These are phyloP conservation scores for Drosophila differens DNA, from an alignment of 2,888 invertebrate genomes.

Conservation along the genomic window DNA sequence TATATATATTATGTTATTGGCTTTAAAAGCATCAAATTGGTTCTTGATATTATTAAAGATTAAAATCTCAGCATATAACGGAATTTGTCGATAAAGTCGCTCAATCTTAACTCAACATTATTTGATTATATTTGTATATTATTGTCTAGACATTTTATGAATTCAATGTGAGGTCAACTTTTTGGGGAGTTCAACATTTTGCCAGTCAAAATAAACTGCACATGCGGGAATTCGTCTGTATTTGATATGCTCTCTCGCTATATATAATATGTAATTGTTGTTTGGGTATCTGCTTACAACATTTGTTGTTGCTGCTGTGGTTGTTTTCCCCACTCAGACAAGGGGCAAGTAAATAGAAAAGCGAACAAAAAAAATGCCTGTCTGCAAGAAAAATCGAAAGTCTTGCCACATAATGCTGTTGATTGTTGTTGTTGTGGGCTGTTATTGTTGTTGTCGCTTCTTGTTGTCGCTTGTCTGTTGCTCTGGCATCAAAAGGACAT, in stretches of 20 bases:
- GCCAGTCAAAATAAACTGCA: conserved; percentile 27
- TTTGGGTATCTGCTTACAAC: conserved; percentile 42
- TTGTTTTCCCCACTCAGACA: conserved; percentile 3
- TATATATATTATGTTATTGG: not conserved
- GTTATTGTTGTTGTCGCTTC: conserved; percentile 21
- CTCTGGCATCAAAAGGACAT: conserved; percentile 68
- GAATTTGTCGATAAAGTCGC: not conserved
- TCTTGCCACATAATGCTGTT: conserved; percentile 36
- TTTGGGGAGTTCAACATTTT: conserved; percentile 15
- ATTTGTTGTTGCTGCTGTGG: conserved; percentile 4
- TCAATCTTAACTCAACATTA: not conserved
- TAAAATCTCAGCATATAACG: no score
- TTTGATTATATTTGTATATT: not conserved
- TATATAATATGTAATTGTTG: conserved; percentile 8
- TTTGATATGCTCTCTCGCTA: not conserved
- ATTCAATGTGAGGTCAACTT: not conserved
- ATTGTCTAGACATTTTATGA: conserved; percentile 25
- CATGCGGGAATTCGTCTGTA: conserved; percentile 1
- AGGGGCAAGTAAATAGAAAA: conserved; percentile 18
- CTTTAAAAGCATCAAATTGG: not conserved
- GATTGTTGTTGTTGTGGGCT: conserved; percentile 9
- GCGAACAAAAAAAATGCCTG: conserved; percentile 4
- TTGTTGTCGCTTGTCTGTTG: conserved; percentile 46
- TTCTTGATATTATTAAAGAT: not conserved
- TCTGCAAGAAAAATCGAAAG: conserved; percentile 50